Evolutionary conservation across 2,797 vertebrate species (phyloP).

Genomic region (Falco cherrug): DNA sequence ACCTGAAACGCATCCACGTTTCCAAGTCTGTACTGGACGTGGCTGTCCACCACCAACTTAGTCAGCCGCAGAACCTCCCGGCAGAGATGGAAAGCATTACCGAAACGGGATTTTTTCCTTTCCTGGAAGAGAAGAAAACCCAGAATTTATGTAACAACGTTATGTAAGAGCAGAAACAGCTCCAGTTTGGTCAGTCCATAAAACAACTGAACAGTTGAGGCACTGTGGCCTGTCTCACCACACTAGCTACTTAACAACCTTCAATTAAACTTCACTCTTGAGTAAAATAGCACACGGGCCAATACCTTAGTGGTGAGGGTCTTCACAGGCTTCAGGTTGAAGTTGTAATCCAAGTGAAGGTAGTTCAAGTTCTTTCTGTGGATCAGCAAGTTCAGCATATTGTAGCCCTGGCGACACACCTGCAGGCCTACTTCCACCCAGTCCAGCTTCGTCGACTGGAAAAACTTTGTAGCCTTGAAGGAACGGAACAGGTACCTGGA

Average conservation of each 20-base stretch:
- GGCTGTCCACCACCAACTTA: conserved; percentile 98
- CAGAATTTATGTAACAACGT: not conserved
- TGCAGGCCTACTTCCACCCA: conserved; percentile 99
- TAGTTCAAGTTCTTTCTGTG: conserved; percentile 99
- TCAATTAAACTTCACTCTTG: not conserved
- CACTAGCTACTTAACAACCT: not conserved
- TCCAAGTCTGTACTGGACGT: conserved; percentile 97
- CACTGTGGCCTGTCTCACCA: not conserved
- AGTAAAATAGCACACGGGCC: not conserved
- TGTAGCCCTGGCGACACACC: conserved; percentile 98
- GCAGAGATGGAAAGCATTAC: conserved; percentile 97
- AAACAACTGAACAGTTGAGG: not conserved
- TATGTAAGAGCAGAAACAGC: not conserved
- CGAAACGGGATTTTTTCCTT: conserved; percentile 97
- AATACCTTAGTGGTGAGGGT: conserved; percentile 97
- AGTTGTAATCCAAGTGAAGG: conserved; percentile 98
- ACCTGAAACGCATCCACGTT: conserved; percentile 99
- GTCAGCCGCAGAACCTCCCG: conserved; percentile 95
- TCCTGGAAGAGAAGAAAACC: conserved; percentile 78
- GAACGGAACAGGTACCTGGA: conserved; percentile 96
- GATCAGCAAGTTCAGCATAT: conserved; percentile 99
- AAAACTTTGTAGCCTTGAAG: conserved; percentile 99
- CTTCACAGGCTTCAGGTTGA: conserved; percentile 98
- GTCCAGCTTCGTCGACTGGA: conserved; percentile 98
- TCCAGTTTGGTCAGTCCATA: not conserved